Base-by-base conservation (phyloP, 2,888 invertebrate genomes). In the Eristalis pertinax region DNA sequence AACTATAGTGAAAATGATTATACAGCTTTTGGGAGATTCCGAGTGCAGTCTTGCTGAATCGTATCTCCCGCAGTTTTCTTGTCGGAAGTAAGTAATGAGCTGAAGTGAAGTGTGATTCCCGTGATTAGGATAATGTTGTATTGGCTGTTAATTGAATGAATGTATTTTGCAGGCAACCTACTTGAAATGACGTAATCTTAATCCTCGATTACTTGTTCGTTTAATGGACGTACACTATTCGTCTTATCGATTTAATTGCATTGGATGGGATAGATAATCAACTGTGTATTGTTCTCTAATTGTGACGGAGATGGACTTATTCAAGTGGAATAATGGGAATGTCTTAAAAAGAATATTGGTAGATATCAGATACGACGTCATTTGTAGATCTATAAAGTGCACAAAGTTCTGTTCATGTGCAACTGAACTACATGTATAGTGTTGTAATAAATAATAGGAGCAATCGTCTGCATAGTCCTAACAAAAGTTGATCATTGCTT, bases 1-100 rank as follows among this genome's bases (percentile, higher is more conserved):
- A 82, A 76, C 65, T 76, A 70, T 72, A 29, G 76, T 29, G 50
- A 65, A 76, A 82, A 69, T 82, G 76, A 82, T 82, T 82, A 76
- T 70, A 70, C 67, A 62, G 26, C 76, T 70, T 72, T 76, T 67
- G 67, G 65, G 22, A 50, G 19, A 19, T 19, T 64, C 75, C 32
- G 64, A 58, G n/a, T 50, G 67, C 41, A 60, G 19, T 64, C 29
- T 15, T 72, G 62, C 50, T 63, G 24, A 56, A 29, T 32, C 56
- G 19, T 15, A 19, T 58, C 64, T 72, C 29, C 35, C 13, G 38
- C 32, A 65, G 74, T 35, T 56, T 64, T 13, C 64, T 50, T 50
- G 60, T 58, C 22, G 15, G 63, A 62, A 32, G 50, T 50, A 58
- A 43, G 60, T 72, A 76, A 76, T 76, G 75, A 70, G 69, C 65